Percentiles rank a stretch among this genome's conserved stretches.
phyloP scores from a whole-genome alignment of 2,888 invertebrate genomes.

The Chesias legatella region DNA sequence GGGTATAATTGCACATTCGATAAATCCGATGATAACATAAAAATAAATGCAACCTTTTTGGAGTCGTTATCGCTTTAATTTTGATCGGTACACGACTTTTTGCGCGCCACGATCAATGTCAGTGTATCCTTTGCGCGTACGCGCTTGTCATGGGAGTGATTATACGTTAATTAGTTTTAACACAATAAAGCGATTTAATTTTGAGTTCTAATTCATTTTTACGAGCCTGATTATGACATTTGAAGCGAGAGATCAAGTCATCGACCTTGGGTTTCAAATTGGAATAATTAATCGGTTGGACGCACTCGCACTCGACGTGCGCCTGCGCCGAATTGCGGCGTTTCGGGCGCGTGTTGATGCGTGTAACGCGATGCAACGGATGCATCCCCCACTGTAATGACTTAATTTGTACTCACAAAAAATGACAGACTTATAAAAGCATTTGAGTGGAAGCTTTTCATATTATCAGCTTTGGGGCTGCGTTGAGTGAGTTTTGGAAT shows the following conservation, averaged over 20 bases:
- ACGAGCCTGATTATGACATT: slow-evolving; percentile 9
- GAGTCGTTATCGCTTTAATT: slow-evolving; percentile 22
- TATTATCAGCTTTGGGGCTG: slow-evolving; percentile 3
- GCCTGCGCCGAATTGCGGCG: slow-evolving; percentile 36
- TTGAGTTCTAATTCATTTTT: slow-evolving; percentile 17
- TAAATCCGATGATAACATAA: slow-evolving; percentile 27
- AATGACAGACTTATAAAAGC: slow-evolving; percentile 10
- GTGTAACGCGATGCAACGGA: slow-evolving; percentile 62
- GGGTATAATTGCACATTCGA: slow-evolving; percentile 21
- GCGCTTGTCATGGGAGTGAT: slow-evolving; percentile 28
- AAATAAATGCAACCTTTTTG: slow-evolving; percentile 23
- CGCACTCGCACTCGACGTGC: slow-evolving; percentile 32
- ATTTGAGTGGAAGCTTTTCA: not conserved
- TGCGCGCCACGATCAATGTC: slow-evolving; percentile 16
- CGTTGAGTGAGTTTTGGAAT: slow-evolving; percentile 17
- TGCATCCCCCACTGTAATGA: slow-evolving; percentile 51
- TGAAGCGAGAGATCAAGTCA: slow-evolving; percentile 9
- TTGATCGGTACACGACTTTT: slow-evolving; percentile 23
- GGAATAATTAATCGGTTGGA: slow-evolving; percentile 15
- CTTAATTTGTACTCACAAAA: slow-evolving; percentile 24
- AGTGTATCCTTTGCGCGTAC: slow-evolving; percentile 9
- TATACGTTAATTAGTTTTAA: slow-evolving; percentile 20
- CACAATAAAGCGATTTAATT: slow-evolving; percentile 17
- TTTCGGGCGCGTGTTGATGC: slow-evolving; percentile 40
- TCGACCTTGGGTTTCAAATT: slow-evolving; percentile 18